A percentile compares a stretch with the other conserved stretches of the same genome.
Conservation (phyloP, 2,797 vertebrate species). For the Sebastes diploproa region DNA sequence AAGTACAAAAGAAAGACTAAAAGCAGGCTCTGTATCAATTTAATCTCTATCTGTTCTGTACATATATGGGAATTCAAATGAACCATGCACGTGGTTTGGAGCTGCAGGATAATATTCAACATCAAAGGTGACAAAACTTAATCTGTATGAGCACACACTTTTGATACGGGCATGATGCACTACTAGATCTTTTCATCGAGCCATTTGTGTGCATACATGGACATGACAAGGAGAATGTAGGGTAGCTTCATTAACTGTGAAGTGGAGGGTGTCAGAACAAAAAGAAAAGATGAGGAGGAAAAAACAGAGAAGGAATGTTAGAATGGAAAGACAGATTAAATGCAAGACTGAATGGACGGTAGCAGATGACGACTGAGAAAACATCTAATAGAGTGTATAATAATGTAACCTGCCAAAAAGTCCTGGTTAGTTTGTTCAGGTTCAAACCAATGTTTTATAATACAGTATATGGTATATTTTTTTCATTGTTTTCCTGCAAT, state of each 20-base stretch:
- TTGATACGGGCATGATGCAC: not conserved
- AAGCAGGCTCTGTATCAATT: slow-evolving; percentile 13
- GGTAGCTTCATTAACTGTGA: slow-evolving; percentile 4
- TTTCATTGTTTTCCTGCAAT: not conserved
- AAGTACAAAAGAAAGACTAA: slow-evolving; percentile 33
- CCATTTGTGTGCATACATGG: slow-evolving; percentile 11
- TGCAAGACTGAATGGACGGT: not conserved
- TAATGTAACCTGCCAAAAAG: not conserved
- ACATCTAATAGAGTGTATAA: not conserved
- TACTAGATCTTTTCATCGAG: slow-evolving; percentile 1
- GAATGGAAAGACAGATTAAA: not conserved
- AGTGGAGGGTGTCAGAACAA: not conserved
- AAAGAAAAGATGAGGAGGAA: not conserved
- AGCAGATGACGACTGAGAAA: not conserved
- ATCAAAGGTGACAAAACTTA: slow-evolving; percentile 21
- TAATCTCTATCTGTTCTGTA: slow-evolving; percentile 37
- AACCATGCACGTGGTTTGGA: not conserved
- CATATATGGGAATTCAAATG: not conserved
- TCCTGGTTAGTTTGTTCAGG: not conserved
- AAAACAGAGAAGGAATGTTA: not conserved
- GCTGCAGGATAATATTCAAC: slow-evolving; percentile 11
- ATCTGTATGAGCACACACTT: not conserved
- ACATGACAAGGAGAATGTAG: not conserved
- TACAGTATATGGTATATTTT: not conserved
- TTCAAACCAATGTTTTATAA: not conserved